Base-by-base conservation (phyloP, 2,888 invertebrate genomes). In the Dryomyza anilis region DNA sequence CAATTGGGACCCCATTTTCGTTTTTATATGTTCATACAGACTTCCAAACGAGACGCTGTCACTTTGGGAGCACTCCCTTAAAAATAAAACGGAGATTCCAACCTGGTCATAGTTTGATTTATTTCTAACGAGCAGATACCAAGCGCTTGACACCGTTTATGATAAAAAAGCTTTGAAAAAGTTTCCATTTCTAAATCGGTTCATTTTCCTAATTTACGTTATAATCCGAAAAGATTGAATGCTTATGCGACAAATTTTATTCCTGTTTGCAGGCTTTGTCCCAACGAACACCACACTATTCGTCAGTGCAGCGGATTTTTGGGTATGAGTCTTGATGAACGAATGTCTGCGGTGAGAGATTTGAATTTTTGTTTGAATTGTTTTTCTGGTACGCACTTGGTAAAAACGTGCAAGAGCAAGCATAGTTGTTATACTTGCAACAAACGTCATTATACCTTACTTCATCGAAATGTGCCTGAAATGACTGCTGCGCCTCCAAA, bases 361-460 rank as follows among this genome's bases (percentile, higher is more conserved):
- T 39, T 30, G 23, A 46, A 48, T n/a, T 8, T 66, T 0, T 66
- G 63, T 16, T 14, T 66, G 1, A 63, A 66, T 19, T 67, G 67
- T 46, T 67, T 64, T 16, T 48, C 64, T 0, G 48, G 46, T 10
- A 21, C 62, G 2, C 64, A 67, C 27, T 3, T 12, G 0, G 27
- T 64, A 0, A 60, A 46, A 61, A 57, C 56, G 10, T 66, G 57
- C 21, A 60, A 14, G 3, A 67, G 58, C 14, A 58, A 45, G 27
- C 4, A 33, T 8, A 60, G 33, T 36, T 64, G 61, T 12, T 64
- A 29, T 5, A 33, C 27, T 14, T 66, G 63, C 19, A 12, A 43
- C 3, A 63, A 45, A 23, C 33, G 66, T 0, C 66, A 57, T 23
- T 57, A 67, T 19, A 67, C 67, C 3, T 30, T 64, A 12, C 53